Percentiles rank a stretch among this genome's conserved stretches.
phyloP scores from a whole-genome alignment of 2,113 vertebrate species.

The human (Homo sapiens) region GRCh38 chr3:60615501-60616000 shows the following conservation, averaged over 20 bases:
- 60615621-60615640: slow-evolving; percentile 47
- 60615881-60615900: not conserved
- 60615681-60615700: not conserved
- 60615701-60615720: not conserved
- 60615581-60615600: slow-evolving; percentile 71
- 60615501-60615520: slow-evolving; percentile 77
- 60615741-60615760: not conserved
- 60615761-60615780: not conserved
- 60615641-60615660: slow-evolving; percentile 4
- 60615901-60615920: not conserved
- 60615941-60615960: not conserved
- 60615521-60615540: slow-evolving; percentile 68
- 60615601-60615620: slow-evolving; percentile 41
- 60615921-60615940: not conserved
- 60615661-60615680: not conserved
- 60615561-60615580: slow-evolving; percentile 69
- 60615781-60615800: not conserved
- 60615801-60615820: not conserved
- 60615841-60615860: not conserved
- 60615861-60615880: not conserved
- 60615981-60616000: not conserved
- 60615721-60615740: not conserved
- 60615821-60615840: not conserved
- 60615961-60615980: not conserved
- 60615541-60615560: slow-evolving; percentile 66